Base-by-base conservation (phyloP, 35 echinoderm and acorn worm genomes). In the Hemicentrotus pulcherrimus region DNA sequence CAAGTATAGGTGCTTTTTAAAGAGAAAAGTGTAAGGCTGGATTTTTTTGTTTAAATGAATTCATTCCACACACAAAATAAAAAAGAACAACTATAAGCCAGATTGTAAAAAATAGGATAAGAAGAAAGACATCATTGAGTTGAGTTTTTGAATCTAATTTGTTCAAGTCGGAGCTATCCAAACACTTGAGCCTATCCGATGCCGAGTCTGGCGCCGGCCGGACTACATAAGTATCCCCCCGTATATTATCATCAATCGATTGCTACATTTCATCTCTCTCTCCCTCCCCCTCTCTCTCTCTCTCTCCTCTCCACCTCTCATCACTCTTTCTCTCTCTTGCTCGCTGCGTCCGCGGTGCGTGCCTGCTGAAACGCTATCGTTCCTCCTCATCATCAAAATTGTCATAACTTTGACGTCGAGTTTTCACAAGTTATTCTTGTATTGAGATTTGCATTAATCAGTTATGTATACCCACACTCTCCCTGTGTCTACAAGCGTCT, bases 181-280 rank as follows among this genome's bases (percentile, higher is more conserved):
- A 93, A 93, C 91, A 93, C 91, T 93, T 31, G 91, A 58, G 46
- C 91, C 91, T 93, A 93, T 93, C 91, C 46, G 91, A 46, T 93
- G 91, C 91, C 32, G 91, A 47, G 91, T 11, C 14, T 58, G 91
- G 91, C 91, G 91, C 91, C 91, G 48, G 91, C 48, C 48, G 46
- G 91, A 50, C 91, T 93, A 47, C 45, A 32, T 14, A 22, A 58
- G 91, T 50, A 93, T 93, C 48, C 22, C 48, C 91, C 91, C 45
- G 91, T 93, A 93, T 93, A 93, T 93, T 93, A 93, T 93, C 91
- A 93, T 93, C 91, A 93, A 93, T 93, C 91, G 91, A 93, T 93
- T 58, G 91, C 91, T 58, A 93, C 91, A 93, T 93, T 58, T 93
- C 46, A 28, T 47, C 91, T 47, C 48, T 93, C 48, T 22, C 48